Evolutionary conservation across 2,888 invertebrate species (phyloP).

Genomic region (Agrochola litura): DNA sequence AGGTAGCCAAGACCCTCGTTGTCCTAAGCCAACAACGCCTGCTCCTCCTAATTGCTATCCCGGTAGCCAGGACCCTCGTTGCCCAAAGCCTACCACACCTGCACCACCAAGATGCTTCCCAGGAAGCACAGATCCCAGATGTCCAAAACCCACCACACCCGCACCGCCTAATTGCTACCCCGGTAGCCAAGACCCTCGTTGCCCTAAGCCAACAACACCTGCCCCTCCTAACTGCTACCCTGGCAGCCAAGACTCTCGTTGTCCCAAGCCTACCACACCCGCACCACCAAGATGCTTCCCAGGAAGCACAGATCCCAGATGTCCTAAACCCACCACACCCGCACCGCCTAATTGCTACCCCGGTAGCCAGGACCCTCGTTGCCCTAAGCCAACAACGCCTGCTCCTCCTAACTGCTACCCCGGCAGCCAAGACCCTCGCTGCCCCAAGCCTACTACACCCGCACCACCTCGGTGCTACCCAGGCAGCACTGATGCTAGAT

Average conservation of each 20-base stretch:
- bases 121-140: constrained; percentile 52
- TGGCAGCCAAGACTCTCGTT: constrained; percentile 69
- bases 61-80: constrained; percentile 67
- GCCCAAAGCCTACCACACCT: constrained; percentile 73
- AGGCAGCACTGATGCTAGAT: constrained; percentile 70
- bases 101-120: constrained; percentile 59
- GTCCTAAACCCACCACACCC: constrained; percentile 71
- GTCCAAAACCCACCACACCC: background rate
- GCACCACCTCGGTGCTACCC: constrained; percentile 66
- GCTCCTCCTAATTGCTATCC: constrained; percentile 68
- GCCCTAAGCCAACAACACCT: constrained; percentile 63
- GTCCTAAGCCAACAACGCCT: constrained; percentile 74
- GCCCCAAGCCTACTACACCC: constrained; percentile 65
- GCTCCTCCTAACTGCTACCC: constrained; percentile 13
- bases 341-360: constrained; percentile 69
- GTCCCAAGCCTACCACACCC: constrained; percentile 68
- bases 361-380: constrained; percentile 66
- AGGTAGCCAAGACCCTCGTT: constrained; percentile 75
- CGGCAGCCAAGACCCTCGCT: background rate
- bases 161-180: background rate
- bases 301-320: constrained; percentile 69
- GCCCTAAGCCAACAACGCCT: constrained; percentile 51
- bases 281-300: constrained; percentile 66
- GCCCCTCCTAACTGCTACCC: constrained; percentile 61
- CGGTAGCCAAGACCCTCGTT: constrained; percentile 25